Percentiles rank a stretch among this genome's conserved stretches.
Conservation (phyloP, 2,797 vertebrate species). For the Urocyon cinereoargenteus region DNA sequence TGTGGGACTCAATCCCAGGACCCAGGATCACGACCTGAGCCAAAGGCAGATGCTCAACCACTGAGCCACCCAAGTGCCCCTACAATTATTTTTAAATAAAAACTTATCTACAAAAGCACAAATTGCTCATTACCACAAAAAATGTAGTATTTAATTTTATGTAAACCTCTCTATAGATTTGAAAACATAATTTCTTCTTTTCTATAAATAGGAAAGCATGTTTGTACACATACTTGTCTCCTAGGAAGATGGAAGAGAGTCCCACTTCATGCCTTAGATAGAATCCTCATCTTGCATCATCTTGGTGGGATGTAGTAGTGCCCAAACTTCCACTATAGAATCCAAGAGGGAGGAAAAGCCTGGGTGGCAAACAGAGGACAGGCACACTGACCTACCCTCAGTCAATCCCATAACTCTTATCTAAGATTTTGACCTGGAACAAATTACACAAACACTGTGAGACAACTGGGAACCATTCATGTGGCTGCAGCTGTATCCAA, state of each 20-base stretch:
- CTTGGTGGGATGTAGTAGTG: neutral
- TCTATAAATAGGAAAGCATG: neutral
- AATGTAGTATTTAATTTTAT: neutral
- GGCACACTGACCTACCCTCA: neutral
- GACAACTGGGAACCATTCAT: neutral
- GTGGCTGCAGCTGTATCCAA: neutral
- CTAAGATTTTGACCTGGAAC: neutral
- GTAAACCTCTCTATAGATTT: neutral
- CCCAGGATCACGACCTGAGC: too few species aligned
- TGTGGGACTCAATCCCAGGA: too few species aligned
- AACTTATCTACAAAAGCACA: neutral
- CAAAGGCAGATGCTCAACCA: too few species aligned
- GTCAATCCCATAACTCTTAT: neutral
- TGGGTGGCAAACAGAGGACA: too few species aligned
- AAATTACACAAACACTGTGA: neutral
- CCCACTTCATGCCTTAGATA: neutral
- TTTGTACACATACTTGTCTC: neutral
- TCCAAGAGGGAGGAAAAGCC: neutral
- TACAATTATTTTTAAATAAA: neutral
- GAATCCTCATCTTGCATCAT: neutral
- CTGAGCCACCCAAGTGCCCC: too few species aligned
- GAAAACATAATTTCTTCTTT: neutral
- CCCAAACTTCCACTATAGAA: neutral
- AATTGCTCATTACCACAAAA: neutral
- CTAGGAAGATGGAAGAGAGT: neutral